Percentiles rank a stretch among this genome's conserved stretches.
These are phyloP conservation scores for Wiebesia pumilae DNA, from an alignment of 1,140 invertebrate genomes.

Conservation along the genomic window DNA sequence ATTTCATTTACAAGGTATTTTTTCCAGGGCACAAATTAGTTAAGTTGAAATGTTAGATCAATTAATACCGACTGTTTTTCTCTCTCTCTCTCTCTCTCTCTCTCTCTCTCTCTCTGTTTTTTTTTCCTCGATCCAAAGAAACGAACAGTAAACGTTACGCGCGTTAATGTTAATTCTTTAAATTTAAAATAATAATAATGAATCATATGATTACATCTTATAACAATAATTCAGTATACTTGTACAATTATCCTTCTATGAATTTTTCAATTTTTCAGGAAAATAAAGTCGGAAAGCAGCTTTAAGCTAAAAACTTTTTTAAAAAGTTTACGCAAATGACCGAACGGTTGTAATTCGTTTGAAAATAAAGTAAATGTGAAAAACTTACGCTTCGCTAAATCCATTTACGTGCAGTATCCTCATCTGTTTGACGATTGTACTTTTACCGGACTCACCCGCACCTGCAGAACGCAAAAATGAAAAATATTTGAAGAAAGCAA, in stretches of 20 bases:
- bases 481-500: constrained; percentile 10
- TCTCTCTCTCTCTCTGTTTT: no score
- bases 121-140: no score
- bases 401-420: constrained; percentile 99
- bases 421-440: constrained; percentile 99
- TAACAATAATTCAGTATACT: neutral
- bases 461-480: constrained; percentile 73
- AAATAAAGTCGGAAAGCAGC: neutral
- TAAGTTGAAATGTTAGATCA: no score
- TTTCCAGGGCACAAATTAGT: no score
- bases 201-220: neutral
- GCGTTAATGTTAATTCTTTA: no score
- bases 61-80: no score
- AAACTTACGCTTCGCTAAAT: constrained; percentile 91
- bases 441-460: constrained; percentile 98
- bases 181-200: no score
- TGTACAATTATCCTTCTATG: neutral
- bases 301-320: neutral
- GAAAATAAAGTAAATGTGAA: neutral
- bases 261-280: neutral
- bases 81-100: no score
- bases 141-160: no score
- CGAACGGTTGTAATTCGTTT: neutral
- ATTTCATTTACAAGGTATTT: no score
- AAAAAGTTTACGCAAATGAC: neutral